Evolutionary conservation across 2,113 vertebrate genomes (phyloP).

Genomic region (Furnarius figulus): DNA sequence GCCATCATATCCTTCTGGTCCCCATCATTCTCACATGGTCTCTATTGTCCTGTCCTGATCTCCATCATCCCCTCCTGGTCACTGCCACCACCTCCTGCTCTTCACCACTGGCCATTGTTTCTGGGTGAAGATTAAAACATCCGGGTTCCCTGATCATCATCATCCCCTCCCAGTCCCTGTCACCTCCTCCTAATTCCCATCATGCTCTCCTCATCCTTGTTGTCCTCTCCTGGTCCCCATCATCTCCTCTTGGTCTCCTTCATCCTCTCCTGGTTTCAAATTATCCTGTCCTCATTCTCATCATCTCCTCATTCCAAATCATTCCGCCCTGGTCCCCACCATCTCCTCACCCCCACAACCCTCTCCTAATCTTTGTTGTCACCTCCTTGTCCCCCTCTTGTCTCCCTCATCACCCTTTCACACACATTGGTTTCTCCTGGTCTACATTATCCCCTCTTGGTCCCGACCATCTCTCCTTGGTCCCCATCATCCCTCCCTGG

Average conservation of each 20-base stretch:
- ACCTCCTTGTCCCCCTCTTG: too few relatives aligned
- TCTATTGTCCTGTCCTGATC: too few relatives aligned
- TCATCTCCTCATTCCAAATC: neutral
- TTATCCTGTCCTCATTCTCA: neutral
- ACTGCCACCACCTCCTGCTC: neutral
- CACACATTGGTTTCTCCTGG: neutral
- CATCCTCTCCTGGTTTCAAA: neutral
- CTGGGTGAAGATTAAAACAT: neutral
- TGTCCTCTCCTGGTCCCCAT: too few relatives aligned
- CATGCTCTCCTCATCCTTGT: rapidly evolving
- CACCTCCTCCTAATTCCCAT: neutral
- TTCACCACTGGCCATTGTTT: neutral
- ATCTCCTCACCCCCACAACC: neutral
- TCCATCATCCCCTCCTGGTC: neutral
- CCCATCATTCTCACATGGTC: too few relatives aligned
- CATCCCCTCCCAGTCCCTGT: neutral
- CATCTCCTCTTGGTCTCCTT: neutral
- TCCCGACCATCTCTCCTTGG: too few relatives aligned
- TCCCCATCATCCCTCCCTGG: too few relatives aligned
- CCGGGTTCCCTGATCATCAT: neutral
- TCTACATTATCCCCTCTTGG: neutral
- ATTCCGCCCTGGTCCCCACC: neutral
- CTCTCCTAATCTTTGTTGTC: rapidly evolving
- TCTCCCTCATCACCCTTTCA: too few relatives aligned
- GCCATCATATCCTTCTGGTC: neutral